Evolutionary conservation across 2,113 vertebrate genomes (phyloP).

Genomic region (Archilochus colubris): DNA sequence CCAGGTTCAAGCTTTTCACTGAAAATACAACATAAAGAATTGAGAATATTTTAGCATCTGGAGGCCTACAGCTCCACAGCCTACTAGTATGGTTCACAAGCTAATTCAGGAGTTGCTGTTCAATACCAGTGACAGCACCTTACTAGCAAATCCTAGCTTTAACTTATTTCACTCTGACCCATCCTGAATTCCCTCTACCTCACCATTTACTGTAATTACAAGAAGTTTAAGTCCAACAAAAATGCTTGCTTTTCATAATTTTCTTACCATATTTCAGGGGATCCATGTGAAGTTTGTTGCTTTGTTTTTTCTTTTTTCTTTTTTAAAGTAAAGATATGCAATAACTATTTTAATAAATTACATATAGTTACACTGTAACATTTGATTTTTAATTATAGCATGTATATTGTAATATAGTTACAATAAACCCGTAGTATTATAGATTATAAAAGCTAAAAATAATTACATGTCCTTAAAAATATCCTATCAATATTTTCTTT

Average conservation of each 20-base stretch:
- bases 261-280: neutral
- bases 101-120: neutral
- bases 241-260: neutral
- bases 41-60: neutral
- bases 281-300: rapidly evolving
- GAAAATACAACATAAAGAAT: neutral
- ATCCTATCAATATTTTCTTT: neutral
- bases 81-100: neutral
- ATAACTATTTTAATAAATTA: neutral
- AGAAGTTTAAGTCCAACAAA: neutral
- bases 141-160: neutral
- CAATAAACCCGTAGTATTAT: neutral
- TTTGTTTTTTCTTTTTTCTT: neutral
- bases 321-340: neutral
- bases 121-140: neutral
- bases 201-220: neutral
- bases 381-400: neutral
- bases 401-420: neutral
- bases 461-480: neutral
- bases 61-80: neutral
- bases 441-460: neutral
- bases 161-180: neutral
- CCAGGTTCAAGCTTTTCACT: neutral
- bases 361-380: neutral
- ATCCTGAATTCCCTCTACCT: neutral